Evolutionary conservation across 2,888 invertebrate genomes (phyloP), one percentile per base, ranked within the genome.

Genomic region (Troglohyphantes excavatus): DNA sequence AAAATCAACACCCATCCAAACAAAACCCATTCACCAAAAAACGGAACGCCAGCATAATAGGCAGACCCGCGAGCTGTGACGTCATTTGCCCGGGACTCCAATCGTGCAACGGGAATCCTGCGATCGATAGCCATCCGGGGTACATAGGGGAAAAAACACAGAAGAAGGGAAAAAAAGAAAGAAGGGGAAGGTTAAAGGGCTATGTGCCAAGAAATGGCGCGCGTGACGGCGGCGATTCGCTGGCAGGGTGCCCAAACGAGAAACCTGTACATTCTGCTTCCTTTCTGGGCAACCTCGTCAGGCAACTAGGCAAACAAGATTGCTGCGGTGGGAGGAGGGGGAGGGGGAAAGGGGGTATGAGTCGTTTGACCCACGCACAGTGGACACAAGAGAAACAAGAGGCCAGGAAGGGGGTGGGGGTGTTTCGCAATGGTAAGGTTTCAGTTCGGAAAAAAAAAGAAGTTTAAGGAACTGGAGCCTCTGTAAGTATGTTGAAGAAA

Each of bases 241-340:
- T 88, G 87, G 87, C 87, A 88, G 26, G 7, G 59, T 88, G 87
- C 87, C 87, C 81, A 78, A 39, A 7, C 9, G n/a, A 5, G 26
- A 72, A 72, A 87, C 86, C 78, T 72, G 72, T 87, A 87, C 86
- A 87, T 61, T 79, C n/a, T n/a, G n/a, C n/a, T n/a, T n/a, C n/a
- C n/a, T n/a, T n/a, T n/a, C n/a, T n/a, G 13, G 39, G 39, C 39
- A 13, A 17, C 17, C 53, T 53, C 53, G n/a, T 53, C 53, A 13
- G 53, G 53, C 53, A 53, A 53, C 53, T 13, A 53, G 53, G n/a
- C 53, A n/a, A n/a, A 53, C 13, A 17, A 13, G n/a, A 17, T 53
- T 53, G 53, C n/a, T n/a, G n/a, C n/a, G n/a, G n/a, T 53, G 53
- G 53, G 17, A 39, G 9, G 53, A 39, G 39, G 39, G 39, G 33